Evolutionary conservation across 2,888 invertebrate genomes (phyloP), one percentile per base, ranked within the genome.

Genomic region (Chromoteleia sp.): DNA sequence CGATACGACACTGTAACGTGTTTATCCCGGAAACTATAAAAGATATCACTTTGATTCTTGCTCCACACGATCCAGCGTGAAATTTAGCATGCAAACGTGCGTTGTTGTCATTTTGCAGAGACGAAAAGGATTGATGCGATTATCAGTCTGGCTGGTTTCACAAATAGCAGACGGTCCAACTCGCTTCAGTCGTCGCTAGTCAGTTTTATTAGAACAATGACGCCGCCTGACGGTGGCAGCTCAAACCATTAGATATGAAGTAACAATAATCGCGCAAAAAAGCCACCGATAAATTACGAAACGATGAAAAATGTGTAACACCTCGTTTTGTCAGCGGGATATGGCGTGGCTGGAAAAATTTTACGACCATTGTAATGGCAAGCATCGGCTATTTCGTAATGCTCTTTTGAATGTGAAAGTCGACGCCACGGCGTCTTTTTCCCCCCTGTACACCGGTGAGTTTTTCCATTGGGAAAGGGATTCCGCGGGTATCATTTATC

Each of bases 271-370:
- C 33, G 14, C 58, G 56, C 48, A 54, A 56, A 56, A 45, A 68
- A 52, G 19, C n/a, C 41, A 30, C 8, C 59, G 21, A 48, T 50
- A 48, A 45, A 25, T 74, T 73, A 39, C 61, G 61, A 73, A 61
- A 73, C 52, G 30, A 8, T 5, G 45, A 41, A 63, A 74, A 74
- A 74, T 63, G 63, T 74, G 65, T 75, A 65, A 75, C 75, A 65
- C 56, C 36, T 65, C 48, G 39, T 75, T 65, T 75, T 65, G 75
- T 63, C 63, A 43, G 56, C 74, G 45, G 29, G 15, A 61, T 61
- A 77, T 30, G 17, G 43, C 50, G 8, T 2, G 29, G 29, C 50
- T n/a, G 29, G 43, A 67, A 67, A 58, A 75, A 59, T 50, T 76
- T 67, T 59, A 76, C 59, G 68, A 52, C 43, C 58, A 65, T 61